Evolutionary conservation across 2,797 vertebrate species (phyloP).

Genomic region (Micropoecilia bifurca): DNA sequence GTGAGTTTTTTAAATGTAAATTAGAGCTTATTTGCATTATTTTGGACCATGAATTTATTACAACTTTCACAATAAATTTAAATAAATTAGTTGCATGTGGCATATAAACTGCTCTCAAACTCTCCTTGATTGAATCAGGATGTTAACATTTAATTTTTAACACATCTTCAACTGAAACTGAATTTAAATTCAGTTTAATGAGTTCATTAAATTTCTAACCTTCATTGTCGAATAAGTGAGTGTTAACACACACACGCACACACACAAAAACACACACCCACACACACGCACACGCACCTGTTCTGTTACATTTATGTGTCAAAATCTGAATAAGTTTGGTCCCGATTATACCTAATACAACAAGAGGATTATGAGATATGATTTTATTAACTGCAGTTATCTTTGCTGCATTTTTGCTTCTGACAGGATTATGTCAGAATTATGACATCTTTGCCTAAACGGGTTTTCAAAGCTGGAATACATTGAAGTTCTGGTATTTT

Average conservation of each 20-base stretch:
- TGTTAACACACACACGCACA: background rate
- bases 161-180: background rate
- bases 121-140: background rate
- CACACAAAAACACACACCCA: rapidly evolving
- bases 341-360: background rate
- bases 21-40: background rate
- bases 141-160: background rate
- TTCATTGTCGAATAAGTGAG: background rate
- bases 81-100: background rate
- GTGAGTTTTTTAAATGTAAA: background rate
- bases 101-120: background rate
- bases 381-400: background rate
- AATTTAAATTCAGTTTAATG: background rate
- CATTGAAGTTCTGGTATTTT: background rate
- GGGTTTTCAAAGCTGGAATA: background rate
- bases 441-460: background rate
- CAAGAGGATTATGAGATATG: background rate
- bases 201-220: background rate
- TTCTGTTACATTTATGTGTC: background rate
- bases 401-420: background rate
- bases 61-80: background rate
- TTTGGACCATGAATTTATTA: background rate
- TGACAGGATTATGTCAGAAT: background rate
- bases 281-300: background rate
- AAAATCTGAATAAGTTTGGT: background rate